Base-by-base conservation (phyloP, 1,140 invertebrate genomes). In the Dendroctonus valens region DNA sequence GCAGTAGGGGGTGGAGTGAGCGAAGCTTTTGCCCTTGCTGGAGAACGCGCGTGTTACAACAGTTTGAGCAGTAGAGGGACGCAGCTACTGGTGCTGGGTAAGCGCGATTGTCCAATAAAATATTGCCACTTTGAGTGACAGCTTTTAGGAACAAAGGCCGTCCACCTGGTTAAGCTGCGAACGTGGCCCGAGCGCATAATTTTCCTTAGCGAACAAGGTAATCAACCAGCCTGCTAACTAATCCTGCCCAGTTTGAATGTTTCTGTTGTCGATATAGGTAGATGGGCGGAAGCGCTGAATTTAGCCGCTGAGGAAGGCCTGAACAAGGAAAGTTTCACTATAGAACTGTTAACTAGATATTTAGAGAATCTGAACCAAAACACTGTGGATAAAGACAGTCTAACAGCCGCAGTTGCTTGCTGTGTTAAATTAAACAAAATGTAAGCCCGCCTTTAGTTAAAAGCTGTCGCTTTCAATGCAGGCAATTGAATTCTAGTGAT, bases 41-140 rank as follows among this genome's bases (percentile, higher is more conserved):
- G 93, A 0, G 91, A 94, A 77, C 84, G 88, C 72, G 93, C 93
- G 6, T 96, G 93, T 75, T 96, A 95, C 72, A 95, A 96, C 72
- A 95, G 95, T 12, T 85, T 96, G 14, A 86, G 91, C 60, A 90
- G 88, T 57, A 86, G 89, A 68, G 89, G 89, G 44, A 90, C 89
- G 53, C 91, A 95, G 71, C 77, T 98, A 8, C 85, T 96, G 59
- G 73, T 98, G 2, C 80, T 98, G 37, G 59, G 59, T 62, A 7
- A 41, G 41, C 53, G 7, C 52, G 9, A 8, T 14, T 7, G 2
- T 54, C 12, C 12, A 46, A 2, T 46, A 46, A n/a, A n/a, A 4
- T 46, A 2, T 46, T 46, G 8, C 42, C 1, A 46, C 4, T 11
- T 46, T 46, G 42, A 46, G 12, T 5, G 15, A 52, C 0, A n/a